A percentile compares a stretch with the other conserved stretches of the same genome.
phyloP scores from a whole-genome alignment of 2,113 vertebrate species.

The Scomber colias region DNA sequence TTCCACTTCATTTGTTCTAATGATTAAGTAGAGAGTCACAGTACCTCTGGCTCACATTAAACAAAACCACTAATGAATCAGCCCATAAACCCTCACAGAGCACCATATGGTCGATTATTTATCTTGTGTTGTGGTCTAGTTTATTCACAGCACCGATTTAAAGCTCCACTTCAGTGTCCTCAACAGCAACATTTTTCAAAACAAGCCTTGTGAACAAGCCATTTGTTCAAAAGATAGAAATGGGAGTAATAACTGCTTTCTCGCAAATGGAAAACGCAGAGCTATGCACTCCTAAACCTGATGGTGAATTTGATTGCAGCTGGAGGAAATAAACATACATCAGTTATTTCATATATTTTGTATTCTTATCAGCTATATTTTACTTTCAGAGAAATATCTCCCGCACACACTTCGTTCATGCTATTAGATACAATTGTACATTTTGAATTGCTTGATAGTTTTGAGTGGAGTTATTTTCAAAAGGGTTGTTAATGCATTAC shows the following conservation, averaged over 20 bases:
- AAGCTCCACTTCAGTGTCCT: constrained; percentile 9
- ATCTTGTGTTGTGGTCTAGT: constrained; percentile 40
- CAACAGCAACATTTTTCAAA: constrained; percentile 14
- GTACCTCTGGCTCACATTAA: constrained; percentile 39
- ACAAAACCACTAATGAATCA: constrained; percentile 37
- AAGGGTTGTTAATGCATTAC: background rate
- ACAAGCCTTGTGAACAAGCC: constrained; percentile 16
- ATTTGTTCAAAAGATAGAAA: constrained; percentile 43
- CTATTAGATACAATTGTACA: background rate
- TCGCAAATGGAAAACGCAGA: constrained; percentile 26
- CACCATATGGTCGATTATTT: constrained; percentile 56
- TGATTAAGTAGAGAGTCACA: constrained; percentile 33
- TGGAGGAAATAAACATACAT: constrained; percentile 13
- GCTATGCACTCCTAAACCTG: constrained; percentile 13
- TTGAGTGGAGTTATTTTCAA: background rate
- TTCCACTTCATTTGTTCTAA: constrained; percentile 36
- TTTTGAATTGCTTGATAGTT: background rate
- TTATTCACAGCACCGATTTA: constrained; percentile 40
- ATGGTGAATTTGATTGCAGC: constrained; percentile 6
- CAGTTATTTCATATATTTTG: background rate
- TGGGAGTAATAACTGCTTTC: constrained; percentile 33
- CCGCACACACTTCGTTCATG: background rate
- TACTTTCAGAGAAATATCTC: background rate
- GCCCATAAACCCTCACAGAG: constrained; percentile 30
- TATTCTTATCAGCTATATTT: constrained; percentile 16